Percentiles rank a stretch among this genome's conserved stretches.
These are phyloP conservation scores for Drosophila kuntzei DNA, from an alignment of 2,888 invertebrate genomes.

Conservation along the genomic window DNA sequence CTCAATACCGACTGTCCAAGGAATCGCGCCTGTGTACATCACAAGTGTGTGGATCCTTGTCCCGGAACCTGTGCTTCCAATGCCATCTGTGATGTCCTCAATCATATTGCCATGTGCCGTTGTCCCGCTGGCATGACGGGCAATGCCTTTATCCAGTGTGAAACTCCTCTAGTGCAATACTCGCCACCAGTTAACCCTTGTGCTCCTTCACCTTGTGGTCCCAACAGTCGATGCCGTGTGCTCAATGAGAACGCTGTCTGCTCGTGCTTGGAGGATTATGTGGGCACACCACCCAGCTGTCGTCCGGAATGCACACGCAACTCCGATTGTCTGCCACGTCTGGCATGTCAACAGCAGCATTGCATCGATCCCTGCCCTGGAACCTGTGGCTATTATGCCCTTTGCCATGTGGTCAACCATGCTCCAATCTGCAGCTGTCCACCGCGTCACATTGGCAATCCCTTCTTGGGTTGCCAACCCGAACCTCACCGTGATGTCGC, in stretches of 20 bases:
- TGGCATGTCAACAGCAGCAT: constrained; percentile 92
- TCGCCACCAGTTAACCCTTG: constrained; percentile 87
- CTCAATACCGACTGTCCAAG: constrained; percentile 90
- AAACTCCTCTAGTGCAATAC: constrained; percentile 65
- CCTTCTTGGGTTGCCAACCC: constrained; percentile 89
- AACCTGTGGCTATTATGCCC: constrained; percentile 90
- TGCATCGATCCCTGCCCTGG: constrained; percentile 93
- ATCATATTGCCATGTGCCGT: constrained; percentile 92
- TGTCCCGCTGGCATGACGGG: constrained; percentile 90
- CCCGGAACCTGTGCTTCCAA: constrained; percentile 91
- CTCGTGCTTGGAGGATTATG: constrained; percentile 90
- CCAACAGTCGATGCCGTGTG: constrained; percentile 90
- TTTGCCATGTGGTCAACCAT: constrained; percentile 91
- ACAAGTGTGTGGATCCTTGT: constrained; percentile 92
- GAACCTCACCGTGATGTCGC: constrained; percentile 51
- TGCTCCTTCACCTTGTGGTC: constrained; percentile 91
- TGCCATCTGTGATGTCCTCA: constrained; percentile 91
- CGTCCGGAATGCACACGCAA: constrained; percentile 92
- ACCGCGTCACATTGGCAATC: constrained; percentile 90
- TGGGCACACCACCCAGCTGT: constrained; percentile 92
- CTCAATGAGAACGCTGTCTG: constrained; percentile 88
- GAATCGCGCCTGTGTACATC: constrained; percentile 89
- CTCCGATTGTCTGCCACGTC: constrained; percentile 90
- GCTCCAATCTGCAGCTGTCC: constrained; percentile 92
- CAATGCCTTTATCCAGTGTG: constrained; percentile 89